Evolutionary conservation across 2,797 vertebrate species (phyloP).

Genomic region (Catostomus latipinnis): DNA sequence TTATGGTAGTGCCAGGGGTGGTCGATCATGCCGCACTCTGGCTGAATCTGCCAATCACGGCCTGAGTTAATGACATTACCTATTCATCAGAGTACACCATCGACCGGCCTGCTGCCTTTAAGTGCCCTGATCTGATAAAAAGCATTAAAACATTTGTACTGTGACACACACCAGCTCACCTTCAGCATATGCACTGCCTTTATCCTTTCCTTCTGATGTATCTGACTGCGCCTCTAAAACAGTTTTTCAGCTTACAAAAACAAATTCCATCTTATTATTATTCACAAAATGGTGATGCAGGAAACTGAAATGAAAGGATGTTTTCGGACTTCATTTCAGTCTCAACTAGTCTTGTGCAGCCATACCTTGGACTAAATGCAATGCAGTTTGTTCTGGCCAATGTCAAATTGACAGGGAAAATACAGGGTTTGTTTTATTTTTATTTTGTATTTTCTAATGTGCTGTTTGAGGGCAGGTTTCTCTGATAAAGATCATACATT

Average conservation of each 20-base stretch:
- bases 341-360: neutral
- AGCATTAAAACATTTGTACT: conserved; percentile 83
- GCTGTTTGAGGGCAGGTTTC: too few relatives aligned
- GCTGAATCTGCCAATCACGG: conserved; percentile 71
- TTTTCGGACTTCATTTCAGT: neutral
- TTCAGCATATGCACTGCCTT: conserved; percentile 44
- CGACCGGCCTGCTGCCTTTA: conserved; percentile 74
- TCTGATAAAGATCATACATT: too few relatives aligned
- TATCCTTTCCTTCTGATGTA: conserved; percentile 5
- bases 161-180: conserved; percentile 73
- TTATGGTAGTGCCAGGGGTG: conserved; percentile 65
- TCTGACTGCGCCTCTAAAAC: neutral
- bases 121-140: conserved; percentile 80
- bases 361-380: too few relatives aligned
- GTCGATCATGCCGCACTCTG: conserved; percentile 70
- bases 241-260: too few relatives aligned
- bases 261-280: neutral
- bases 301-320: neutral
- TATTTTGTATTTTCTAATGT: too few relatives aligned
- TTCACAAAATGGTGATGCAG: neutral
- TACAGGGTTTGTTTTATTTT: too few relatives aligned
- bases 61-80: conserved; percentile 77
- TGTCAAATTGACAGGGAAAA: too few relatives aligned
- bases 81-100: conserved; percentile 75
- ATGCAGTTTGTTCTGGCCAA: too few relatives aligned